Base-by-base conservation (phyloP, 2,797 vertebrate genomes). In the Rhynchonycteris naso region DNA sequence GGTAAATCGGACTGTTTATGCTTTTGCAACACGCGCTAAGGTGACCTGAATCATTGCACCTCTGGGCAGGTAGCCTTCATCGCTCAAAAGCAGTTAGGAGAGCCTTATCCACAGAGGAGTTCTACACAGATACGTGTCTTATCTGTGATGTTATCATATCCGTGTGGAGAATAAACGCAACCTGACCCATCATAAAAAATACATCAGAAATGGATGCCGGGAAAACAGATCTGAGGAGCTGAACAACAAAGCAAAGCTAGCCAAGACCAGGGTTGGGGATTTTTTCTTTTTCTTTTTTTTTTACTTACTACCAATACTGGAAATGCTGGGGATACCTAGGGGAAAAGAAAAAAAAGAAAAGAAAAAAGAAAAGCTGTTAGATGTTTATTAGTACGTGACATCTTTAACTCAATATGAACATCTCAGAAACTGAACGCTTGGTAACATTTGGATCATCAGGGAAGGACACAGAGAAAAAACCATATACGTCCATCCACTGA, bases 261-360 rank as follows among this genome's bases (percentile, higher is more conserved):
- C 96, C 97, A 98, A 98, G 83, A 94, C 95, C 96, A 97, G 97
- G 94, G 97, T 96, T 88, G 94, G 71, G 78, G 85, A 94, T 79
- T 59, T 54, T 97, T 93, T 97, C 98, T 99, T 80, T 81, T 65
- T n/a, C 14, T 54, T 68, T 68, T 21, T 63, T 65, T 96, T 98
- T 98, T 99, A 99, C 99, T 99, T 99, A 99, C 99, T 99, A 99
- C 99, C 99, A 97, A 99, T 99, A 99, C 99, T 99, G 98, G 99
- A 99, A 98, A 99, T 99, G 99, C 99, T 99, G 98, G 99, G 99
- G 96, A 99, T 98, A 99, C 99, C 99, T 99, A 98, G 43, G 98
- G 98, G 96, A 98, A 97, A 98, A 98, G 68, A 78, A n/a, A 56
- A 97, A n/a, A 56, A 97, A 97, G 97, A 98, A 96, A 98, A 98